phyloP scores from a whole-genome alignment of 2,888 invertebrate genomes.

The Acanthosepion esculentum region DNA sequence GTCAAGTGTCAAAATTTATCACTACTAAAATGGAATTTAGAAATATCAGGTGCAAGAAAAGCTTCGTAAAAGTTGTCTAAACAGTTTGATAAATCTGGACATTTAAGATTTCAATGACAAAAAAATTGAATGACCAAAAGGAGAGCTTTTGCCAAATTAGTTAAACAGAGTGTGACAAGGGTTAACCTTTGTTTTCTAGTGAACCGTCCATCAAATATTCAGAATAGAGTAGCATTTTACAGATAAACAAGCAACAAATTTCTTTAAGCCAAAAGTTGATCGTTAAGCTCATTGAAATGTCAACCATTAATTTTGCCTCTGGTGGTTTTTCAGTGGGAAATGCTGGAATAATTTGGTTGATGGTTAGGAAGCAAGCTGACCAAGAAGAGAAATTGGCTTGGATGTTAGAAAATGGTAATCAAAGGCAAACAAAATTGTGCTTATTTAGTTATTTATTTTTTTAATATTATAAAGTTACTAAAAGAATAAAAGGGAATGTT shows the following conservation, averaged over 20 bases:
- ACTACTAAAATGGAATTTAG: no score
- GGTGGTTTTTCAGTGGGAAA: background rate
- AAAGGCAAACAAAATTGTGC: no score
- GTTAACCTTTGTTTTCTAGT: no score
- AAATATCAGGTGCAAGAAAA: no score
- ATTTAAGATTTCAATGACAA: background rate
- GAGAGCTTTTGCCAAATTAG: background rate
- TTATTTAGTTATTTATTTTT: no score
- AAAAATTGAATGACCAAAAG: background rate
- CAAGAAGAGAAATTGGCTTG: no score
- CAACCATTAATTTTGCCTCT: background rate
- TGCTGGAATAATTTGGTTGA: background rate
- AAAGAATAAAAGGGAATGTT: no score
- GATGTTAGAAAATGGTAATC: no score
- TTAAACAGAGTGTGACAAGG: background rate
- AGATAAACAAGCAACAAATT: background rate
- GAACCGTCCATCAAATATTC: no score
- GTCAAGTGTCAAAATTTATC: no score
- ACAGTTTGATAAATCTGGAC: background rate
- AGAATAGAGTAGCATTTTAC: background rate
- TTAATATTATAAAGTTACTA: no score
- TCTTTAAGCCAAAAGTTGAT: background rate
- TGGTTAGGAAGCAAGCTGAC: background rate
- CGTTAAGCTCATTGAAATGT: background rate
- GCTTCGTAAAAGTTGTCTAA: background rate